Evolutionary conservation across 92 coral and sea anemone species (phyloP).

Genomic region (Phenganax marumi): DNA sequence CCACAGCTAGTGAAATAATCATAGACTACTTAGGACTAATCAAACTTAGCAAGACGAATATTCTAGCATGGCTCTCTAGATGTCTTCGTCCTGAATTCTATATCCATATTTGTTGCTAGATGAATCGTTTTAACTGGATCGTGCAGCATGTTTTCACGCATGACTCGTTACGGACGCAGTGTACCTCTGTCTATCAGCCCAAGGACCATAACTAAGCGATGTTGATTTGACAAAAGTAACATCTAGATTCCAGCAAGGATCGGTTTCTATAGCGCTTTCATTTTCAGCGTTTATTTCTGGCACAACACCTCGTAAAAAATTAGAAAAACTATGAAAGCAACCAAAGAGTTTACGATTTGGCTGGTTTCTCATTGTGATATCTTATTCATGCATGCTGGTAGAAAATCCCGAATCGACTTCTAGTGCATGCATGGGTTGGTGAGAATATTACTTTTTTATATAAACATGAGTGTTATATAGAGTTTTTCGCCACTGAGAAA

Average conservation of each 20-base stretch:
- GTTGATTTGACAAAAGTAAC: slow-evolving; percentile 76
- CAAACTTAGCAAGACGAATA: too few relatives aligned
- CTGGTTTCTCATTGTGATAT: not conserved
- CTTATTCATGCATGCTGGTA: not conserved
- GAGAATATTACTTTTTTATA: too few relatives aligned
- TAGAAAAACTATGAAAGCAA: not conserved
- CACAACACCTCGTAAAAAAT: slow-evolving; percentile 61
- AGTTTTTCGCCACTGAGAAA: too few relatives aligned
- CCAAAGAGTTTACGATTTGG: not conserved
- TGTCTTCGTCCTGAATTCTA: too few relatives aligned
- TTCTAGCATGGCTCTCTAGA: too few relatives aligned
- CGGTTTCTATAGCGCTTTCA: slow-evolving; percentile 79
- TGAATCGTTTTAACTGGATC: too few relatives aligned
- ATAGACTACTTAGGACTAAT: too few relatives aligned
- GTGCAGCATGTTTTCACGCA: not conserved
- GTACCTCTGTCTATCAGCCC: slow-evolving; percentile 99
- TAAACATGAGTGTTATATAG: too few relatives aligned
- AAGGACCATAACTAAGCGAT: slow-evolving; percentile 88
- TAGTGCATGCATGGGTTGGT: too few relatives aligned
- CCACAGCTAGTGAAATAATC: not conserved
- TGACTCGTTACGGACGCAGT: not conserved
- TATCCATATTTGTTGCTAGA: too few relatives aligned
- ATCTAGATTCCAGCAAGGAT: slow-evolving; percentile 96
- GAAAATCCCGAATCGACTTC: too few relatives aligned
- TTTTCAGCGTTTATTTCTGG: slow-evolving; percentile 63